phyloP scores from a whole-genome alignment of 1,140 invertebrate genomes.

The Drosophila pachea region DNA sequence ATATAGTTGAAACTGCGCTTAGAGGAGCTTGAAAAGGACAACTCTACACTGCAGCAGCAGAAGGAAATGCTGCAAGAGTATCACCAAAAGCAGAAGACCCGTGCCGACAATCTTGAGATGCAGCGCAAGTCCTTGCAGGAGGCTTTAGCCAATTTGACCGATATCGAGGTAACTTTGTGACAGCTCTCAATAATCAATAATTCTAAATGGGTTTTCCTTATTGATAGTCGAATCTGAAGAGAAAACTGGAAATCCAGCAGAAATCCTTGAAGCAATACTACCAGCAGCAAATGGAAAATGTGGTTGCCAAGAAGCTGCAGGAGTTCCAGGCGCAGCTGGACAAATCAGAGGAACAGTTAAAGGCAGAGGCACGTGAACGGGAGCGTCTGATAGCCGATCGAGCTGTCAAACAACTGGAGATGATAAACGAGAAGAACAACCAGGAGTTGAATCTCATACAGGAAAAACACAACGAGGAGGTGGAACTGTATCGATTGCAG shows the following conservation, averaged over 20 bases:
- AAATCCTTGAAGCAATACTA: conserved; percentile 86
- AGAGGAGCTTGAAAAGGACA: conserved; percentile 67
- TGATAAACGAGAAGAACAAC: conserved; percentile 86
- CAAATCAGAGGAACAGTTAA: conserved; percentile 82
- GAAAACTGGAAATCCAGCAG: conserved; percentile 84
- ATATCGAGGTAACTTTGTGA: conserved; percentile 56
- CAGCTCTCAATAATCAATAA: not conserved
- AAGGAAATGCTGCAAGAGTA: conserved; percentile 75
- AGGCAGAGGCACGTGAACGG: conserved; percentile 83
- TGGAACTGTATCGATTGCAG: conserved; percentile 84
- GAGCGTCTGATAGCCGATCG: conserved; percentile 84
- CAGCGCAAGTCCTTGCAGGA: conserved; percentile 71
- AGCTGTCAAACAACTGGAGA: conserved; percentile 85
- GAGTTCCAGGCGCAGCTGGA: conserved; percentile 89
- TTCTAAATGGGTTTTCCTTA: not conserved
- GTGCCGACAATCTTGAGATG: conserved; percentile 61
- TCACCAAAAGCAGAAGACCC: conserved; percentile 70
- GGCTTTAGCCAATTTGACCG: conserved; percentile 61
- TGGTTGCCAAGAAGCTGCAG: conserved; percentile 86
- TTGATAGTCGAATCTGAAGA: conserved; percentile 69
- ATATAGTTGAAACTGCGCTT: conserved; percentile 53
- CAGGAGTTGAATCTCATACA: conserved; percentile 87
- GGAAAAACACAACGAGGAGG: conserved; percentile 88
- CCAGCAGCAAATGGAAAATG: conserved; percentile 88
- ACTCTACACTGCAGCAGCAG: conserved; percentile 53